phyloP scores from a whole-genome alignment of 2,113 vertebrate genomes.

The Gambusia holbrooki region DNA sequence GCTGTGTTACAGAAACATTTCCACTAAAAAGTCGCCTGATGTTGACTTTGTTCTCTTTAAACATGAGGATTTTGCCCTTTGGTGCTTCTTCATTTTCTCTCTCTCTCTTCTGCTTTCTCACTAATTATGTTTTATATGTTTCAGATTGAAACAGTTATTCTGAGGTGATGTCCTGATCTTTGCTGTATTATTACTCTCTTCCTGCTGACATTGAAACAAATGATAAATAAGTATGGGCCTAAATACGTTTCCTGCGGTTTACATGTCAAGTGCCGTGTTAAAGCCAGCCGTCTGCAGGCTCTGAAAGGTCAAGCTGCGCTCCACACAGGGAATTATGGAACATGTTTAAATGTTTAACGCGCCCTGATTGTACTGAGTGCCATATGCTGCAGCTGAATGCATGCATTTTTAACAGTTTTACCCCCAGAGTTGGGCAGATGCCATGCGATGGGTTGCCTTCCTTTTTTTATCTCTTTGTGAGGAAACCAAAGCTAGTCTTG shows the following conservation, averaged over 20 bases:
- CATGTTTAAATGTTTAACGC: conserved; percentile 43
- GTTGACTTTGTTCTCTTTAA: neutral
- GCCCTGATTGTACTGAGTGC: conserved; percentile 5
- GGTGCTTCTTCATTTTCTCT: neutral
- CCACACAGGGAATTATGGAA: neutral
- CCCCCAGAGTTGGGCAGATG: conserved; percentile 23
- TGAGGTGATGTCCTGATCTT: neutral
- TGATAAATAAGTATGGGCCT: neutral
- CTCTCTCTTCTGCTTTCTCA: no score
- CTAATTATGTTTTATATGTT: no score
- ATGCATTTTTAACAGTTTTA: conserved; percentile 41
- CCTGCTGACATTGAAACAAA: neutral
- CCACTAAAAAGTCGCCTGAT: neutral
- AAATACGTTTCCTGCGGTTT: neutral
- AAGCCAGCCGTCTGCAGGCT: conserved; percentile 1
- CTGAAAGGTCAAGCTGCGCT: neutral
- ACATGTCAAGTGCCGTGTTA: neutral
- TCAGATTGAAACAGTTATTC: neutral
- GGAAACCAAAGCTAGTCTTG: neutral
- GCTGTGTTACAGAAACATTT: neutral
- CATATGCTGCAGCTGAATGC: conserved; percentile 26
- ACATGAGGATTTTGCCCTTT: neutral
- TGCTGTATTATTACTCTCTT: neutral
- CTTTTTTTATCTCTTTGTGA: conserved; percentile 11
- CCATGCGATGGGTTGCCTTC: neutral